Conservation (phyloP, 2,113 vertebrate species). For the Parus major region DNA sequence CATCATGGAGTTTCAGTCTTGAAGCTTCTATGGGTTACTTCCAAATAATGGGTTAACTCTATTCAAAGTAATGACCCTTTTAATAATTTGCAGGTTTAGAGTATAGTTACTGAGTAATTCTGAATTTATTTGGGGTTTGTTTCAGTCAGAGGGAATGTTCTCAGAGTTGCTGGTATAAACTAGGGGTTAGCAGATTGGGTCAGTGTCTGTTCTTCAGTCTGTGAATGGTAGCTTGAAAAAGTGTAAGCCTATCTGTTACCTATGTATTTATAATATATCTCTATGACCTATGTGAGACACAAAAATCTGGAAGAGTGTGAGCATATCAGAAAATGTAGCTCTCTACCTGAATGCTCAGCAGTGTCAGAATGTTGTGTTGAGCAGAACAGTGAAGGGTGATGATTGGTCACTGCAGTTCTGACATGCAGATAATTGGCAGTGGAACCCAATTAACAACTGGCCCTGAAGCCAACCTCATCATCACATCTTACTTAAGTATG, state of each 20-base stretch:
- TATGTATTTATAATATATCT: neutral
- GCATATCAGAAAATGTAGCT: neutral
- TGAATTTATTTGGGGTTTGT: neutral
- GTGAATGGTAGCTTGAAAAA: neutral
- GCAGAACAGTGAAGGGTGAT: neutral
- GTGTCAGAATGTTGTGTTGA: neutral
- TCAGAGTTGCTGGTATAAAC: neutral
- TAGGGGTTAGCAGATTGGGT: neutral
- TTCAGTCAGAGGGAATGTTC: neutral
- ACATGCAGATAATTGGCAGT: neutral
- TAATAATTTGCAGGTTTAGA: neutral
- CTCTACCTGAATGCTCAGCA: neutral
- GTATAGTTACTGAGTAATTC: neutral
- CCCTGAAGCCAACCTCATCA: neutral
- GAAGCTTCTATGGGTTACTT: neutral
- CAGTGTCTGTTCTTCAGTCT: neutral
- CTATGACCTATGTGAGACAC: neutral
- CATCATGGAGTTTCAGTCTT: neutral
- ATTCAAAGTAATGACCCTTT: neutral
- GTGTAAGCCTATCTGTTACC: neutral
- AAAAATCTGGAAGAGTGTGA: neutral
- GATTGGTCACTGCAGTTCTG: neutral
- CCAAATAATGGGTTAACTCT: neutral
- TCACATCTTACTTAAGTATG: neutral
- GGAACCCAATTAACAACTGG: neutral